Evolutionary conservation across 2,797 vertebrate genomes (phyloP), one percentile per base, ranked within the genome.

Genomic region (Microctenopoma stevenorrisi): DNA sequence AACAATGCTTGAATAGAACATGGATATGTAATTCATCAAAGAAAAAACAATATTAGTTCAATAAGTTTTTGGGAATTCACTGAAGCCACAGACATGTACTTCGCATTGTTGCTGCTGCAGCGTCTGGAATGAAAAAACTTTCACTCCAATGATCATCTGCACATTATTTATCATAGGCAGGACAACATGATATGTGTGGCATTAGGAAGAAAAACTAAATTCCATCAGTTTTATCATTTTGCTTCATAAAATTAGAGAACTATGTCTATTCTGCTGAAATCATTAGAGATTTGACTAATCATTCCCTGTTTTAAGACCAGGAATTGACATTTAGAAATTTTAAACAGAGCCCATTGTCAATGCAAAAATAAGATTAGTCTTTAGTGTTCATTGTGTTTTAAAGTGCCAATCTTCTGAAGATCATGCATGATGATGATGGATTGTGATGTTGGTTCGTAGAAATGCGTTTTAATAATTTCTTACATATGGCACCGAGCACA

Each of bases 351-450:
- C 49, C 22, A 7, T 15, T 28, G 33, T 43, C 67, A 12, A 8
- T 44, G 26, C 56, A 51, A 68, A 40, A 70, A 22, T 14, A 4
- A 38, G 61, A 71, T 38, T 38, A 12, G 37, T 58, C 44, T 49
- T 73, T 62, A 65, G 44, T 64, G 25, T 48, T 76, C 60, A 75
- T 44, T 58, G 16, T 74, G 70, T 47, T 47, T 47, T 47, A 46
- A 46, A 46, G 46, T 57, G 37, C 22, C 7, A 47, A 22, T 66
- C 60, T 72, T 76, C 66, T 64, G 50, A 70, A 74, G 51, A 83
- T 82, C 35, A 33, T 49, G 78, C 59, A 6, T 59, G 51, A 26
- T 56, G 47, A 79, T 90, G 89, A 93, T 89, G 84, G 79, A 91
- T 92, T 74, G 81, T 64, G 55, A 18, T 75, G 61, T 74, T 33